phyloP scores from a whole-genome alignment of 2,888 invertebrate genomes.

The Sinodicranocentrus sp. region DNA sequence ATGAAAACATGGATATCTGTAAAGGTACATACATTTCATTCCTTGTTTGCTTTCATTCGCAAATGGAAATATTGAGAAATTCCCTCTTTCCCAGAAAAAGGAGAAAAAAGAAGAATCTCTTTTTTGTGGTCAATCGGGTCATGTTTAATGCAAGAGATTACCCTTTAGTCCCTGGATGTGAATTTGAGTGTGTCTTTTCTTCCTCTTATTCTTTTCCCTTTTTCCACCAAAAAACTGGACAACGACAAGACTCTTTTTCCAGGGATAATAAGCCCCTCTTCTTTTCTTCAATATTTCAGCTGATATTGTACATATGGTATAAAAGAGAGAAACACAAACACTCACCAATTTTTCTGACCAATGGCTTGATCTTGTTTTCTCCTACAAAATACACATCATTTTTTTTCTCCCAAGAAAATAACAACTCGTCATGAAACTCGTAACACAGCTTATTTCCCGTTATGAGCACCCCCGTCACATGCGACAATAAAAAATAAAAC shows the following conservation, averaged over 20 bases:
- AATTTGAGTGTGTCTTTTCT: conserved; percentile 39
- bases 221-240: neutral
- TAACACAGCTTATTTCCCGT: conserved; percentile 19
- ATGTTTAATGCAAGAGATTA: conserved; percentile 77
- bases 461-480: conserved; percentile 51
- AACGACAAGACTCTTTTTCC: conserved; percentile 12
- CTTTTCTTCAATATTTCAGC: neutral
- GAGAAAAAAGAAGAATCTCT: conserved; percentile 21
- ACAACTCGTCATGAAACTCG: neutral
- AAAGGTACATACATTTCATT: neutral
- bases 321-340: conserved; percentile 5
- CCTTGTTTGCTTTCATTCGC: conserved; percentile 5
- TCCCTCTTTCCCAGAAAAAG: neutral
- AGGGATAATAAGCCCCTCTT: neutral
- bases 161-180: conserved; percentile 74
- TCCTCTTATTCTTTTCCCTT: neutral
- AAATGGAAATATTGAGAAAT: neutral
- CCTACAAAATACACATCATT: neutral
- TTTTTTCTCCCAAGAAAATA: conserved; percentile 14
- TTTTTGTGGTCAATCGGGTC: conserved; percentile 77
- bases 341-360: conserved; percentile 36
- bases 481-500: conserved; percentile 58
- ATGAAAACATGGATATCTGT: too few species aligned
- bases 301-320: neutral
- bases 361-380: neutral